Base-by-base conservation (phyloP, 35 echinoderm and acorn worm species). In the Heliocidaris erythrogramma region DNA sequence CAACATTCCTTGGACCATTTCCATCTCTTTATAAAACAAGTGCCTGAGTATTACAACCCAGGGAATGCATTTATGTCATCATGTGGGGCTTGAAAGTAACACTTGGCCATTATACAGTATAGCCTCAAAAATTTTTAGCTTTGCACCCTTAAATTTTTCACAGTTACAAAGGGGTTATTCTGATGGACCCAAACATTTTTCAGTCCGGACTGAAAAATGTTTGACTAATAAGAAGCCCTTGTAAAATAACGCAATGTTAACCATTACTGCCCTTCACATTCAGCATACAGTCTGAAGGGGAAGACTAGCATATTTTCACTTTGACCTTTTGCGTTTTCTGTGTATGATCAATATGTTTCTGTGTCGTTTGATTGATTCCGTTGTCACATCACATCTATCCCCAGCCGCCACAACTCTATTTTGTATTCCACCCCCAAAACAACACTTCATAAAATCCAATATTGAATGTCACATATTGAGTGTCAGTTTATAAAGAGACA, bases 261-360 rank as follows among this genome's bases (percentile, higher is more conserved):
- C 18, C 18, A 2, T 11, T 60, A 60, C 2, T 60, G 6, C 2
- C 59, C 59, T 60, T 60, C 18, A 11, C 2, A 14, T 18, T 60
- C 59, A 14, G 9, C 9, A 9, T 18, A 78, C 7, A 78, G 65
- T 78, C 1, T 78, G 65, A 78, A 78, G 0, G 0, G 21, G 24
- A 18, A 78, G 65, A 78, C 65, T 78, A 78, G 18, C 7, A 0
- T 78, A 78, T 78, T 27, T 78, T 78, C 21, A 78, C 65, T 5
- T 78, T 78, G 65, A 78, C 65, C 65, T 78, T n/a, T 78, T 78
- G 65, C 65, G 5, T 78, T 78, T 78, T 78, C 65, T 78, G 17
- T 78, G 65, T 18, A 78, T 78, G 65, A 78, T 78, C 65, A n/a
- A 78, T 78, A 78, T 78, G 65, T 78, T 78, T 78, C 65, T 78